phyloP scores from a whole-genome alignment of 2,797 vertebrate species.

The Fringilla coelebs region DNA sequence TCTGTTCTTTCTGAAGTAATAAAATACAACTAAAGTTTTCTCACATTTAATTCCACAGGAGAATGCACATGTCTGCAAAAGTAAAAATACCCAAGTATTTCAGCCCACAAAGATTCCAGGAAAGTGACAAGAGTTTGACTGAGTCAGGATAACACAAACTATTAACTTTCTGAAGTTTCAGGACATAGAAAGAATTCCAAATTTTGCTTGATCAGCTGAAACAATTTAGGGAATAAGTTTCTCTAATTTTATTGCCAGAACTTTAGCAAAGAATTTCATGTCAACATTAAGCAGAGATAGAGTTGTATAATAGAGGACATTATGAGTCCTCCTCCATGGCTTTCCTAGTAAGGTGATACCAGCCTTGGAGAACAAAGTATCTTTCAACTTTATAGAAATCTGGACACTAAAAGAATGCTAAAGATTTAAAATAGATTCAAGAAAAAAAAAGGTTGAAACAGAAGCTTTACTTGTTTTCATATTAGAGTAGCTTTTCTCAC shows the following conservation, averaged over 20 bases:
- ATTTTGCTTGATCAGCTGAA: constrained; percentile 65
- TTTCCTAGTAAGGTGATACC: constrained; percentile 41
- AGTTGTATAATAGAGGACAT: constrained; percentile 6
- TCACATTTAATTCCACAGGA: constrained; percentile 1
- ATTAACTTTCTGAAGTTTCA: constrained; percentile 45
- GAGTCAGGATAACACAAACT: constrained; percentile 48
- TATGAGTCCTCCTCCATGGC: not conserved
- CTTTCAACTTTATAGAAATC: constrained; percentile 53
- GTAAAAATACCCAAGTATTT: constrained; percentile 52
- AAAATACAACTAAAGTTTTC: constrained; percentile 21
- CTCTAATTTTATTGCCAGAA: constrained; percentile 46
- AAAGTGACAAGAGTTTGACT: constrained; percentile 47
- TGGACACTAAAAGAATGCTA: constrained; percentile 62
- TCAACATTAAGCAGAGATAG: constrained; percentile 18
- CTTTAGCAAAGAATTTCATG: constrained; percentile 4
- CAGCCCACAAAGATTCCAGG: constrained; percentile 53
- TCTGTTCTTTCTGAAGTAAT: not conserved
- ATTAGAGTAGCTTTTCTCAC: constrained; percentile 65
- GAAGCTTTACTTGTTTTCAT: constrained; percentile 58
- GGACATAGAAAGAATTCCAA: constrained; percentile 23
- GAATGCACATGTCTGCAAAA: constrained; percentile 44
- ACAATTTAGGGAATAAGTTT: constrained; percentile 46
- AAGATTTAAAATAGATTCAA: constrained; percentile 65
- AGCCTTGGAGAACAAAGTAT: constrained; percentile 36
- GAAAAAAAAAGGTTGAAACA: constrained; percentile 59